Percentiles rank a stretch among this genome's conserved stretches.
These are phyloP conservation scores for Sicus ferrugineus DNA, from an alignment of 2,888 invertebrate species.

Conservation along the genomic window DNA sequence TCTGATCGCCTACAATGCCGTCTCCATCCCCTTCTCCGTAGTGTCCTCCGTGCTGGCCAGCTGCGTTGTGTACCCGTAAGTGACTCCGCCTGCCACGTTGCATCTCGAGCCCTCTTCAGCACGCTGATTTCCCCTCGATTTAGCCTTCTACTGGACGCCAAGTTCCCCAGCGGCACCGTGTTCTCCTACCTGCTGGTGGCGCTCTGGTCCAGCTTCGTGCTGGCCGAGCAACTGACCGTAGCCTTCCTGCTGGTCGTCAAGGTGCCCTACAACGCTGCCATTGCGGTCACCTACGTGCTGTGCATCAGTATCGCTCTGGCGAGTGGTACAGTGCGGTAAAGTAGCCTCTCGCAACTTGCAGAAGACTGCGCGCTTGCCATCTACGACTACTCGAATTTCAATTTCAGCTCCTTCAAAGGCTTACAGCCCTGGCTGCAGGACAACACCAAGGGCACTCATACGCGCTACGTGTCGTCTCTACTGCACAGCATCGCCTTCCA, in stretches of 20 bases:
- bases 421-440: constrained; percentile 84
- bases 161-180: constrained; percentile 57
- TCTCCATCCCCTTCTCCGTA: constrained; percentile 84
- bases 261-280: constrained; percentile 78
- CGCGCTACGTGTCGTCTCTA: constrained; percentile 80
- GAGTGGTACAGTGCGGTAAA: constrained; percentile 81
- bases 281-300: constrained; percentile 80
- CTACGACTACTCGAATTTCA: neutral
- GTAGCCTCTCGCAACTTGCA: constrained; percentile 17
- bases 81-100: constrained; percentile 8
- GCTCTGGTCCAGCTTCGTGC: constrained; percentile 85
- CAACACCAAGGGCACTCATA: constrained; percentile 79
- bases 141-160: constrained; percentile 59
- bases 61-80: constrained; percentile 78
- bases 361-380: too few relatives aligned
- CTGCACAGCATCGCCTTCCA: constrained; percentile 77
- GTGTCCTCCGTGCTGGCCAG: constrained; percentile 76
- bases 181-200: constrained; percentile 76
- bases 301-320: constrained; percentile 76
- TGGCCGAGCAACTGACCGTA: constrained; percentile 86
- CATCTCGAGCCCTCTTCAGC: neutral
- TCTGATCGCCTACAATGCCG: constrained; percentile 80
- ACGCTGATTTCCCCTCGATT: neutral
- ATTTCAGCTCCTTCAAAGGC: constrained; percentile 75
- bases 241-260: constrained; percentile 83